These are phyloP conservation scores for Panurus biarmicus DNA, from an alignment of 2,113 vertebrate genomes.

Conservation along the genomic window DNA sequence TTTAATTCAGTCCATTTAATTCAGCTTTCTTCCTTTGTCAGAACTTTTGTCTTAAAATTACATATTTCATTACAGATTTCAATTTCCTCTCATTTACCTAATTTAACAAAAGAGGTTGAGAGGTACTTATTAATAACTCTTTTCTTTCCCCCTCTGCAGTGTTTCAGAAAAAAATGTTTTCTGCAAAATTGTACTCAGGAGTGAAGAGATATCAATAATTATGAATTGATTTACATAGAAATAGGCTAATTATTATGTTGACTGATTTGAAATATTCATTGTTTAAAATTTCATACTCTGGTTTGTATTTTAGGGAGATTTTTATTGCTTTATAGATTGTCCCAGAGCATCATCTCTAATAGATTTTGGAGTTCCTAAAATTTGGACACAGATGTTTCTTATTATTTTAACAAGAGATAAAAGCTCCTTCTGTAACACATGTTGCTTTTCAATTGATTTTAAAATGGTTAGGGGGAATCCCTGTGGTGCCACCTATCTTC, in stretches of 20 bases:
- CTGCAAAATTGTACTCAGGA: not conserved
- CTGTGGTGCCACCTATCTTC: not conserved
- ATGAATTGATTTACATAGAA: constrained; percentile 42
- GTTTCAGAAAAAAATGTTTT: constrained; percentile 2
- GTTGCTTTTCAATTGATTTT: not conserved
- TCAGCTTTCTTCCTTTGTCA: not conserved
- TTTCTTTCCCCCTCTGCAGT: not conserved
- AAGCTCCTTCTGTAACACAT: not conserved
- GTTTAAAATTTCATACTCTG: not conserved
- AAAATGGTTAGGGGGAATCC: not conserved
- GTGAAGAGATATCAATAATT: constrained; percentile 20
- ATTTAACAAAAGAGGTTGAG: constrained; percentile 19
- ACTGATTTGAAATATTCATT: not conserved
- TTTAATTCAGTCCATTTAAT: not conserved
- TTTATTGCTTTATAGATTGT: not conserved
- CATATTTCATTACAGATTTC: not conserved
- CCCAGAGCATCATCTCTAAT: not conserved
- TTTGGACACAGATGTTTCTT: not conserved
- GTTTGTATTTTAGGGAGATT: not conserved
- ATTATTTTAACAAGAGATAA: not conserved
- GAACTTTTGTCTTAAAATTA: not conserved
- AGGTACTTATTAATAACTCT: not conserved
- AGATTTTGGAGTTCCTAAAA: not conserved
- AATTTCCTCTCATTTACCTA: constrained; percentile 6
- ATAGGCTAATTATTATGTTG: constrained; percentile 11